Conservation (phyloP, 2,888 invertebrate genomes). For the Lasioglossum vierecki region DNA sequence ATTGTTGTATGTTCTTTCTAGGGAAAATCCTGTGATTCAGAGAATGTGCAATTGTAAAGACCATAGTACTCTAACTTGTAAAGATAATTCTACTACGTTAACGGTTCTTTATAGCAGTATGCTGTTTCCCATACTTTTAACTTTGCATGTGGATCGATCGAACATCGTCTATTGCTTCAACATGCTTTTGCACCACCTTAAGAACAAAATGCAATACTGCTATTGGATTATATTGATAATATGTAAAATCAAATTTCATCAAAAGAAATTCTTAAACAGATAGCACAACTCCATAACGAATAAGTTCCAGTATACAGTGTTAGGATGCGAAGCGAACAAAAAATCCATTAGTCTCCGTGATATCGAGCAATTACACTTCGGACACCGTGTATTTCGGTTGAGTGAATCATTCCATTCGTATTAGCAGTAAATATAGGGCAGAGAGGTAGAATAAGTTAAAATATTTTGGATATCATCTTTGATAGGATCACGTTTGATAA, state of each 20-base stretch:
- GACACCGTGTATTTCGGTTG: slow-evolving; percentile 38
- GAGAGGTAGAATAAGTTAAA: slow-evolving; percentile 63
- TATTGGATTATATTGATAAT: slow-evolving; percentile 48
- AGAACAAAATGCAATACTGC: slow-evolving; percentile 60
- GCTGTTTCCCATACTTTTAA: slow-evolving; percentile 53
- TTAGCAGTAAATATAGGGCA: slow-evolving; percentile 61
- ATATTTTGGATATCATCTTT: slow-evolving; percentile 69
- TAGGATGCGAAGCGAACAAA: slow-evolving; percentile 20
- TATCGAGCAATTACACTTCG: slow-evolving; percentile 39
- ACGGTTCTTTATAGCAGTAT: slow-evolving; percentile 44
- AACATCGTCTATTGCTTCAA: slow-evolving; percentile 53
- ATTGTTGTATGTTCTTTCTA: slow-evolving; percentile 53
- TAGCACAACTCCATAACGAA: slow-evolving; percentile 58
- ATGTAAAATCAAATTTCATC: slow-evolving; percentile 68
- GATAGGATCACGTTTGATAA: slow-evolving; percentile 58
- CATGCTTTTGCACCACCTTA: slow-evolving; percentile 67
- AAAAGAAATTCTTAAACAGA: slow-evolving; percentile 50
- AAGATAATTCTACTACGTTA: slow-evolving; percentile 46
- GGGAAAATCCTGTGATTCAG: slow-evolving; percentile 66
- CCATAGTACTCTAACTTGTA: slow-evolving; percentile 53
- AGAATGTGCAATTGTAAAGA: slow-evolving; percentile 45
- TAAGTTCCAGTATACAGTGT: slow-evolving; percentile 40
- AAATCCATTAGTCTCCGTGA: slow-evolving; percentile 42
- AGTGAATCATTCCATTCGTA: slow-evolving; percentile 48
- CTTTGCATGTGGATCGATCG: slow-evolving; percentile 50